Base-by-base conservation (phyloP, 2,888 invertebrate species). In the Drosophila mimetica region DNA sequence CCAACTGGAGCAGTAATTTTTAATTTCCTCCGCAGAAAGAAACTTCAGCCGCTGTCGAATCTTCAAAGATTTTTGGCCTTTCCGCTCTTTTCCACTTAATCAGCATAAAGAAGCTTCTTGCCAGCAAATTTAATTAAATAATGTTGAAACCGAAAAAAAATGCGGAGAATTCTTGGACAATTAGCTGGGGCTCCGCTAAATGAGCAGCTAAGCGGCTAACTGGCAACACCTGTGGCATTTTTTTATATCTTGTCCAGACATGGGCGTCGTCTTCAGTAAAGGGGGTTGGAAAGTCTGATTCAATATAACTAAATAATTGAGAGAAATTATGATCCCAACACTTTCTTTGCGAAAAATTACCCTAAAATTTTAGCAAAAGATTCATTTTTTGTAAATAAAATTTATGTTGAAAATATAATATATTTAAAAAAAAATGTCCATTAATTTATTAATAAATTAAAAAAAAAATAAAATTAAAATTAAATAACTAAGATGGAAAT, bases 201-300 rank as follows among this genome's bases (percentile, higher is more conserved):
- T 79, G 85, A 75, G 78, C 83, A 76, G 71, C 75, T 74, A 76
- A 84, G 82, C 79, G 75, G 75, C 65, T 74, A 75, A 79, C 72
- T 80, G 86, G 86, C 82, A 73, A 84, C 86, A 85, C 85, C 85
- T 85, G 85, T 85, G 85, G 79, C 65, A 77, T 39, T 58, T 79
- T 79, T 66, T 42, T 32, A 5, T 18, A 16, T 47, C 3, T 5
- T 2, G 14, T 47, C 53, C 44, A 7, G 46, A 41, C 74, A 74
- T 58, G 13, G 70, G 55, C 78, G 71, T 37, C 78, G 71, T 37
- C 0, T 7, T 9, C 3, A 11, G 4, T 2, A 22, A n/a, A 2
- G 13, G 44, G 46, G 46, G 16, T 2, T 6, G 1, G 1, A 6
- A 20, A 13, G 5, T 13, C 13, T 2, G 4, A 1, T 13, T 4